phyloP scores from a whole-genome alignment of 1,140 invertebrate species.

The Polypedilum vanderplanki region DNA sequence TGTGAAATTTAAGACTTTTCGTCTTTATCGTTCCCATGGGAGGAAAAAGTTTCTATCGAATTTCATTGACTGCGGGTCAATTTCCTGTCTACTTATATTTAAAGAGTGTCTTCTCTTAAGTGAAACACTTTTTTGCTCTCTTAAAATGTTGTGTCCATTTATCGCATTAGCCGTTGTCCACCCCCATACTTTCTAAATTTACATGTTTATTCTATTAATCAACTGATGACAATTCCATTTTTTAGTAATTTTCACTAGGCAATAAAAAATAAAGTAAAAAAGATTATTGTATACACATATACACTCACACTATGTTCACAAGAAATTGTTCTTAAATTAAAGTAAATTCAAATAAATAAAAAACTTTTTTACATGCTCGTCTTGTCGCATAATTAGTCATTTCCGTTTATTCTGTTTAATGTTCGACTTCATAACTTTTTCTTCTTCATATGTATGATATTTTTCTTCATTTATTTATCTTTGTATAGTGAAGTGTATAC shows the following conservation, averaged over 20 bases:
- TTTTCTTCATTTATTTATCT: constrained; percentile 9
- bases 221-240: neutral
- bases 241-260: neutral
- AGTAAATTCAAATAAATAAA: constrained; percentile 24
- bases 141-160: neutral
- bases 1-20: constrained; percentile 21
- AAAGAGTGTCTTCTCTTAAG: too few species aligned
- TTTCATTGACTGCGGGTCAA: constrained; percentile 22
- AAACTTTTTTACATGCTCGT: constrained; percentile 20
- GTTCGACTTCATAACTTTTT: constrained; percentile 24
- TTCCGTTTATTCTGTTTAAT: constrained; percentile 27
- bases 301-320: constrained; percentile 3
- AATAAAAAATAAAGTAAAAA: neutral
- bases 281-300: neutral
- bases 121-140: neutral
- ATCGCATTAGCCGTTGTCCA: neutral
- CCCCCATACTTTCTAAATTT: neutral
- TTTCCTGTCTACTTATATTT: neutral
- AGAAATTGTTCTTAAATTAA: constrained; percentile 28
- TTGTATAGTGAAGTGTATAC: constrained; percentile 2
- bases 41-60: neutral
- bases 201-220: constrained; percentile 4
- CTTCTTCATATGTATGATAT: neutral
- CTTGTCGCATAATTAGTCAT: constrained; percentile 29
- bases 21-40: neutral